Percentiles rank a stretch among this genome's conserved stretches.
phyloP scores from a whole-genome alignment of 1,140 invertebrate genomes.

The Euschistus heros region DNA sequence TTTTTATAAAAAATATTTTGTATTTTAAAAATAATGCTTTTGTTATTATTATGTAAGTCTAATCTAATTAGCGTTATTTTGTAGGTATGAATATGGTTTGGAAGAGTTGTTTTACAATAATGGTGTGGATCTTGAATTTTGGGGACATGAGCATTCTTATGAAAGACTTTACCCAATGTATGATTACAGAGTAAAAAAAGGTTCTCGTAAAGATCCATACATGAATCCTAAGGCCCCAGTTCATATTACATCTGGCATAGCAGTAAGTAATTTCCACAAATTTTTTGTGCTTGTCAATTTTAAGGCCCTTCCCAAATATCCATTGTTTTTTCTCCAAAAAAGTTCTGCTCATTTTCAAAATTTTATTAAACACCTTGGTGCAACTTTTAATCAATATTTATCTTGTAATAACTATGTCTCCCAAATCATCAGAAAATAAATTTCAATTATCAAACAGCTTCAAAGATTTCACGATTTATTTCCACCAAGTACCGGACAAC shows the following conservation, averaged over 20 bases:
- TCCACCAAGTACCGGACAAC: too few relatives aligned
- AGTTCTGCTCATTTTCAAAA: constrained; percentile 6
- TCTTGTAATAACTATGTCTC: too few relatives aligned
- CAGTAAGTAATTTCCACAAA: constrained; percentile 55
- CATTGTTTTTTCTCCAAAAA: constrained; percentile 6
- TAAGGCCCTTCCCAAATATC: constrained; percentile 36
- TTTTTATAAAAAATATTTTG: too few relatives aligned
- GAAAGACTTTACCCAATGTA: constrained; percentile 90
- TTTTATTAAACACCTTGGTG: constrained; percentile 30
- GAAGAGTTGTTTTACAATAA: constrained; percentile 79
- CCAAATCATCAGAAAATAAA: too few relatives aligned
- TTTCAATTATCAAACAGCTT: too few relatives aligned
- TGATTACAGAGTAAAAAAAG: constrained; percentile 72
- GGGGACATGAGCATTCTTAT: constrained; percentile 94
- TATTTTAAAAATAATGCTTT: too few relatives aligned
- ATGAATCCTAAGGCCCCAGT: constrained; percentile 79
- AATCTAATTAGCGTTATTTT: not conserved
- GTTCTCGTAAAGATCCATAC: constrained; percentile 65
- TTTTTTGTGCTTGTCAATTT: constrained; percentile 34
- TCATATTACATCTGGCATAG: constrained; percentile 87
- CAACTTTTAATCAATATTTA: too few relatives aligned
- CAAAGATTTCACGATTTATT: too few relatives aligned
- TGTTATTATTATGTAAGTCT: too few relatives aligned
- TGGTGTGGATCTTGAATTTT: constrained; percentile 84
- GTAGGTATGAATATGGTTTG: constrained; percentile 41